Conservation (phyloP, 64 coral and sea anemone genomes). For the Trachythela sp. region DNA sequence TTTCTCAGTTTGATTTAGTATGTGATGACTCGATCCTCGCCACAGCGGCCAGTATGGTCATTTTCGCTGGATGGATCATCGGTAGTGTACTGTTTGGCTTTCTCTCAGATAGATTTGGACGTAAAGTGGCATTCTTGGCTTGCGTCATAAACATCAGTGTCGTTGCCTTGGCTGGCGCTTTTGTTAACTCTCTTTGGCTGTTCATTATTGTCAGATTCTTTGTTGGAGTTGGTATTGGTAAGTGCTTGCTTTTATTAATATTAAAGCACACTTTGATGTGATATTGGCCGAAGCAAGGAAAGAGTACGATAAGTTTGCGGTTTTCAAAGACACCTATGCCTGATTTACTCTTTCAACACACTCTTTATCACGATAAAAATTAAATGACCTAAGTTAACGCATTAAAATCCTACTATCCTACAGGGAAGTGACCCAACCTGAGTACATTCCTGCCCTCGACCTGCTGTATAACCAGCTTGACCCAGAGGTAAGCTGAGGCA, state of each 20-base stretch:
- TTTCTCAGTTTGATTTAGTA: constrained; percentile 71
- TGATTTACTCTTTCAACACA: too few relatives aligned
- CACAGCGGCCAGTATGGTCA: constrained; percentile 66
- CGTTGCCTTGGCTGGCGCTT: constrained; percentile 62
- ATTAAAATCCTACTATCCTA: too few relatives aligned
- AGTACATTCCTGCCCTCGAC: too few relatives aligned
- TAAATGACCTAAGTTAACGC: too few relatives aligned
- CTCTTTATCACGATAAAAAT: too few relatives aligned
- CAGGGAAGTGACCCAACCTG: too few relatives aligned
- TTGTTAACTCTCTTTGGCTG: constrained; percentile 62
- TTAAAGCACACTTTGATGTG: neutral
- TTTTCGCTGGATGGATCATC: constrained; percentile 86
- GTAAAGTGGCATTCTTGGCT: constrained; percentile 70
- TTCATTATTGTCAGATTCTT: neutral
- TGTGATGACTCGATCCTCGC: constrained; percentile 68
- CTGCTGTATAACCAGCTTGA: too few relatives aligned
- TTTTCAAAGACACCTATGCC: too few relatives aligned
- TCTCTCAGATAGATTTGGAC: constrained; percentile 83
- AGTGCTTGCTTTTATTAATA: neutral
- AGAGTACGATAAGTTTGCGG: too few relatives aligned
- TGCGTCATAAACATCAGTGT: constrained; percentile 54
- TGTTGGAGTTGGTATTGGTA: constrained; percentile 7
- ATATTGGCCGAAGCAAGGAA: too few relatives aligned
- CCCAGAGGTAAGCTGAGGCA: too few relatives aligned
- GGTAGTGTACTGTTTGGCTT: constrained; percentile 70